Evolutionary conservation across 2,113 vertebrate genomes (phyloP).

Genomic region (Phrynosoma blainvillii): DNA sequence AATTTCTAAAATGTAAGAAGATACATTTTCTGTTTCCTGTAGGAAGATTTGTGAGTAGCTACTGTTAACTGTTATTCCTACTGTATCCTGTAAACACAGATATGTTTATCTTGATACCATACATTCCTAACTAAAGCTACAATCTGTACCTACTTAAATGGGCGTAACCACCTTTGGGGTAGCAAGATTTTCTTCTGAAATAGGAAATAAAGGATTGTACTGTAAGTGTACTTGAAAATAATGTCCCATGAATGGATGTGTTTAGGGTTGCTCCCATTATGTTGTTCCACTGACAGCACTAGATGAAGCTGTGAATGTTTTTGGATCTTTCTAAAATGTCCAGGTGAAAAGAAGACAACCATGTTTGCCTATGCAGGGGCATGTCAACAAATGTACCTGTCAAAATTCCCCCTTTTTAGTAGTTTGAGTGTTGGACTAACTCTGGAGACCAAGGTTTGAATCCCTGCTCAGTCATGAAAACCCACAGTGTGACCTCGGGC

Average conservation of each 20-base stretch:
- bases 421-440: background rate
- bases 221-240: background rate
- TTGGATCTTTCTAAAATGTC: background rate
- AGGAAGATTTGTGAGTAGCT: conserved; percentile 12
- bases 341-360: background rate
- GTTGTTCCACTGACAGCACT: background rate
- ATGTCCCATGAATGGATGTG: background rate
- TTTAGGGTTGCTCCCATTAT: background rate
- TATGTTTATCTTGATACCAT: background rate
- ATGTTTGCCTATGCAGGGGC: background rate
- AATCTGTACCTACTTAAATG: background rate
- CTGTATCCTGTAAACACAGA: background rate
- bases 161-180: background rate
- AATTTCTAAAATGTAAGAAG: conserved; percentile 5
- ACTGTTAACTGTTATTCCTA: background rate
- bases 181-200: background rate
- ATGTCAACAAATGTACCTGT: background rate
- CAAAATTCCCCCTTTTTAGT: background rate
- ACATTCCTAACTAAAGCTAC: background rate
- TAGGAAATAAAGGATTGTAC: background rate
- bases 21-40: conserved; percentile 36
- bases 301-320: background rate
- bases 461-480: no score
- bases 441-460: no score
- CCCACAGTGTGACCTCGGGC: no score